phyloP scores from a whole-genome alignment of 1,140 invertebrate species.

The Zaprionus inermis region DNA sequence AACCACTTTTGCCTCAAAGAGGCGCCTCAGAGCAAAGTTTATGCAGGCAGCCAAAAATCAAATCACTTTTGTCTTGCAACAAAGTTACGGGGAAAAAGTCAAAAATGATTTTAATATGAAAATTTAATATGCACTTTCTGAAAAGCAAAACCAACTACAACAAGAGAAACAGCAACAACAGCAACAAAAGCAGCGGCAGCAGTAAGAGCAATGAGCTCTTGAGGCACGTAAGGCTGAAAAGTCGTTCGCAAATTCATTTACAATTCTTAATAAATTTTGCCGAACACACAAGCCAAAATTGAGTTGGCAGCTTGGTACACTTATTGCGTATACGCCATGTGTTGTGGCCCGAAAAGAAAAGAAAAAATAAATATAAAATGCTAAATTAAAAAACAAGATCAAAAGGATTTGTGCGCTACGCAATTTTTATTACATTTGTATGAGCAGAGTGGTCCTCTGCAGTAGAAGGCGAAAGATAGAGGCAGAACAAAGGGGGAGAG shows the following conservation, averaged over 20 bases:
- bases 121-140: conserved; percentile 58
- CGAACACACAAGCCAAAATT: conserved; percentile 45
- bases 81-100: conserved; percentile 8
- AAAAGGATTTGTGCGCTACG: conserved; percentile 68
- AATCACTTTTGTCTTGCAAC: conserved; percentile 21
- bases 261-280: conserved; percentile 66
- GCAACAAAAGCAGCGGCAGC: conserved; percentile 17
- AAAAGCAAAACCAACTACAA: conserved; percentile 25
- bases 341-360: conserved; percentile 44
- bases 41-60: conserved; percentile 2
- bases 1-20: not conserved
- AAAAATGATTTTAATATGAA: conserved; percentile 33
- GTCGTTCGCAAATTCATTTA: conserved; percentile 39
- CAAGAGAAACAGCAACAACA: conserved; percentile 18
- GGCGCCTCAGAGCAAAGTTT: not conserved
- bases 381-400: conserved; percentile 77
- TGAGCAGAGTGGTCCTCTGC: not conserved
- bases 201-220: conserved; percentile 4
- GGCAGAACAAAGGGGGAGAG: conserved; percentile 4
- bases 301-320: conserved; percentile 29
- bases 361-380: conserved; percentile 64
- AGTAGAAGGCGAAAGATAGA: conserved; percentile 13
- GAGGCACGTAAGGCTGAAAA: conserved; percentile 10
- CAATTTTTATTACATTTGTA: conserved; percentile 57
- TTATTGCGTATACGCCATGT: conserved; percentile 75